Percentiles rank a stretch among this genome's conserved stretches.
Conservation (phyloP, 1,140 invertebrate species). For the Temnothorax longispinosus region DNA sequence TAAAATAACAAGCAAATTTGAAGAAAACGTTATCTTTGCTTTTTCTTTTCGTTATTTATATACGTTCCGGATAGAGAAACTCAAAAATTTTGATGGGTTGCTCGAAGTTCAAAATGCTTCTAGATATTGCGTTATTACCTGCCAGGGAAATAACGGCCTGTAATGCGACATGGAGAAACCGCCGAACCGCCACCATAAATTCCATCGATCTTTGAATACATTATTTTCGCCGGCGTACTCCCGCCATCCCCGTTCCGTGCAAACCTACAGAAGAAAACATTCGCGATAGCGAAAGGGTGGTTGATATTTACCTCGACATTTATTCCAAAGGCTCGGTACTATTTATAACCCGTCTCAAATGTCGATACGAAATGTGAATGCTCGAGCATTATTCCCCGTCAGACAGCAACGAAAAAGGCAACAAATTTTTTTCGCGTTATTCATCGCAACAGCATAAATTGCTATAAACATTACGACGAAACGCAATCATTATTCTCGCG, state of each 20-base stretch:
- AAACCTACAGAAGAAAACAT: conserved; percentile 86
- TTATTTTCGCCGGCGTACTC: conserved; percentile 88
- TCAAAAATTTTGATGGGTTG: too few species aligned
- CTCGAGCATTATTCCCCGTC: conserved; percentile 11
- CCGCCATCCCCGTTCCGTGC: conserved; percentile 92
- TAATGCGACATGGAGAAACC: conserved; percentile 90
- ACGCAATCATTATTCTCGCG: background rate
- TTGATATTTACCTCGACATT: conserved; percentile 17
- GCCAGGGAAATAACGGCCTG: conserved; percentile 90
- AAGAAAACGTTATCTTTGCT: background rate
- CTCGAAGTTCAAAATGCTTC: background rate
- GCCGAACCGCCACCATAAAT: conserved; percentile 93
- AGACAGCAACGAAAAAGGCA: conserved; percentile 1
- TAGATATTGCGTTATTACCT: conserved; percentile 85
- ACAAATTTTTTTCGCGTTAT: background rate
- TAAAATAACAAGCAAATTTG: background rate
- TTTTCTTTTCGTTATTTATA: background rate
- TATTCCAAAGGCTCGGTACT: conserved; percentile 29
- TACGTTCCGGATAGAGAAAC: background rate
- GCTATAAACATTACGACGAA: background rate
- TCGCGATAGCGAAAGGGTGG: conserved; percentile 28
- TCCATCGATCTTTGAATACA: conserved; percentile 90
- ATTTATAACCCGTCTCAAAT: conserved; percentile 28
- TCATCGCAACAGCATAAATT: background rate
- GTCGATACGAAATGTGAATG: conserved; percentile 6